Base-by-base conservation (phyloP, 2,113 vertebrate species). In the Albula glossodonta region DNA sequence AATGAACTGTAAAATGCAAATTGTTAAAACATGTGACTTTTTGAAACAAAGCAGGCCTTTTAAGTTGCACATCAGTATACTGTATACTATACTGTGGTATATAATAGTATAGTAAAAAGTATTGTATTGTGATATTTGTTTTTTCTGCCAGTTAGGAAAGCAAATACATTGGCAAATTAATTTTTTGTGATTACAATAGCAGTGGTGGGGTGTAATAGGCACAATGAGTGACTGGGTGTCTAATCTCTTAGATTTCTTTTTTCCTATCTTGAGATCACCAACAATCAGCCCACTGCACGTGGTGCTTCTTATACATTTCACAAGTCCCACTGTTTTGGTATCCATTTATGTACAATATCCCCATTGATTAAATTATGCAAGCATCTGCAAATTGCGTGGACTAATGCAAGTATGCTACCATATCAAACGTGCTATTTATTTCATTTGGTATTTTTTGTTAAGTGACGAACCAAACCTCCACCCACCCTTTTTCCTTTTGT, bases 371-470 rank as follows among this genome's bases (percentile, higher is more conserved):
- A 70, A 15, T 60, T 15, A 70, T n/a, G 85, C 86, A 84, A 19
- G 41, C 22, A 19, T 84, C 9, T 52, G 80, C 86, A 66, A 89
- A 88, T 52, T 49, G 85, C 86, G 82, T 31, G 89, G 31, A 41
- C 31, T 41, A 51, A 88, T 86, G 77, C 87, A n/a, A 31, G 56
- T 84, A 52, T 91, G 91, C 92, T 90, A 90, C 90, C 90, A 84
- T 53, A 83, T 81, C 50, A 87, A 90, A 89, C 52, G 86, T 10
- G 79, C 50, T 60, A 13, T 80, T 83, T 10, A 81, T 77, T 88
- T n/a, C 86, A 2, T 81, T 85, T 84, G 31, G 87, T 25, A 82
- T 87, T 80, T 82, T 31, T 86, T 84, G 15, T 79, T 79, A 41
- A 41, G 49, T 79, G 78, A 1, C 9, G 49, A 50, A 49, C 3